Percentiles rank a stretch among this genome's conserved stretches.
Conservation (phyloP, 2,888 invertebrate species). For the Pimpla rufipes region DNA sequence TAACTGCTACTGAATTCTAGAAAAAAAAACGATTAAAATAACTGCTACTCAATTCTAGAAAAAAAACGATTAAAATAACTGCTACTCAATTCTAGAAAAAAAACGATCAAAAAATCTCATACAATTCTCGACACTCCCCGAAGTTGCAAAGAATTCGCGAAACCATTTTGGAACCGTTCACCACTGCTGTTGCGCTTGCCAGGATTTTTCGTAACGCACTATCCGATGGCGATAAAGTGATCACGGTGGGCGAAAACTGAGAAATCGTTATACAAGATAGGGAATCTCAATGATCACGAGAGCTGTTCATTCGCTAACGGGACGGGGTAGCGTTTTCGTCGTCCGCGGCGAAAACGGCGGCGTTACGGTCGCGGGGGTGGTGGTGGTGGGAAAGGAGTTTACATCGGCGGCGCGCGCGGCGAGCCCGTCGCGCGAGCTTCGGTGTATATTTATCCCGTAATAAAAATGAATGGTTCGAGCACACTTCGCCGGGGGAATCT, state of each 20-base stretch:
- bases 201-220: neutral
- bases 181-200: no score
- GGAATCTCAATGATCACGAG: slow-evolving; percentile 45
- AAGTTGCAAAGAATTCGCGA: no score
- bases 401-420: slow-evolving; percentile 7
- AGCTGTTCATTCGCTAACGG: slow-evolving; percentile 10
- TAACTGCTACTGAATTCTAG: no score
- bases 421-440: slow-evolving; percentile 55
- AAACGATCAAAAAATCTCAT: no score
- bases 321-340: slow-evolving; percentile 35
- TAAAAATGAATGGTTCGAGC: slow-evolving; percentile 69
- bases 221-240: slow-evolving; percentile 1
- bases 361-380: neutral
- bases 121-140: no score
- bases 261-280: slow-evolving; percentile 13
- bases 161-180: no score
- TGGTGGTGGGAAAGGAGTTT: slow-evolving; percentile 25
- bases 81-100: no score
- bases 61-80: no score
- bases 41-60: no score
- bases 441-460: slow-evolving; percentile 67
- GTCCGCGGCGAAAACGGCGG: slow-evolving; percentile 24
- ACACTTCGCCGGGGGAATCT: slow-evolving; percentile 65
- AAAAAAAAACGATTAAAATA: no score
- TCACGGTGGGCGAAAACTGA: neutral